phyloP scores from a whole-genome alignment of 2,113 vertebrate genomes.

The Saimiri boliviensis region DNA sequence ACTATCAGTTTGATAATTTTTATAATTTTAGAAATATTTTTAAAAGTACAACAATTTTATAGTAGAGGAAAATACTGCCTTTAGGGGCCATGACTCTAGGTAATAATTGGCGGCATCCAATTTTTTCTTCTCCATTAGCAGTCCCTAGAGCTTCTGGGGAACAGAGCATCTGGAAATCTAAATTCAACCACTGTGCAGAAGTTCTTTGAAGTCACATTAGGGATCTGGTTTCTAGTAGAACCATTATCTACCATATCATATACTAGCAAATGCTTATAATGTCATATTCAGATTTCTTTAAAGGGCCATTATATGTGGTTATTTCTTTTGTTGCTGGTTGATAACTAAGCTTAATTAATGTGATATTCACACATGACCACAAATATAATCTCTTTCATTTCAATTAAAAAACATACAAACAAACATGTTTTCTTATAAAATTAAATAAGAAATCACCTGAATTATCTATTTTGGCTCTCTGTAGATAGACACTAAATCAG shows the following conservation, averaged over 20 bases:
- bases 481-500: not conserved
- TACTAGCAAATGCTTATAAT: not conserved
- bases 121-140: not conserved
- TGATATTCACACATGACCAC: not conserved
- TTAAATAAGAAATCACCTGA: not conserved
- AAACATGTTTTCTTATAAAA: not conserved
- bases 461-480: not conserved
- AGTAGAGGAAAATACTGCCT: not conserved
- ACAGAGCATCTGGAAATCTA: not conserved
- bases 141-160: not conserved
- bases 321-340: not conserved
- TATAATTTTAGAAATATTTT: conserved; percentile 15
- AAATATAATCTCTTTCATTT: not conserved
- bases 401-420: not conserved
- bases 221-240: not conserved
- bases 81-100: not conserved
- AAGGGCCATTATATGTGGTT: not conserved
- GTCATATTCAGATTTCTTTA: not conserved
- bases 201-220: conserved; percentile 41
- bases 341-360: not conserved
- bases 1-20: not conserved
- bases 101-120: not conserved
- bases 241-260: not conserved
- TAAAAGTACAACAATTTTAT: conserved; percentile 1
- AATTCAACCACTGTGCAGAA: not conserved